Percentiles rank a stretch among this genome's conserved stretches.
Evolutionary conservation across 2,797 vertebrate genomes (phyloP).

Genomic region (Microctenopoma steveboyesi): DNA sequence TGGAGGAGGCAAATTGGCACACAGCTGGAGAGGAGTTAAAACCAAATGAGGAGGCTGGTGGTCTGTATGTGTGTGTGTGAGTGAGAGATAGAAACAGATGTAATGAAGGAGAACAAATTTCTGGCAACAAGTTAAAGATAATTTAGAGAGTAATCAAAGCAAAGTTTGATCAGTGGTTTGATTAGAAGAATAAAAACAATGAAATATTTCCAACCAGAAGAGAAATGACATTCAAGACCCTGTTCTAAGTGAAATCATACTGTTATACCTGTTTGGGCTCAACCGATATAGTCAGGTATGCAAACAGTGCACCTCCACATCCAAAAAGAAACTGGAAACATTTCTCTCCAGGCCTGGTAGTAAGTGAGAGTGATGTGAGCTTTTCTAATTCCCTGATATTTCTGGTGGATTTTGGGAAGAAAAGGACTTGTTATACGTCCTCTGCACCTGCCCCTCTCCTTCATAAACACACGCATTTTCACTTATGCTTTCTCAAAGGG

Average conservation of each 20-base stretch:
- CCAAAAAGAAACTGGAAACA: conserved; percentile 52
- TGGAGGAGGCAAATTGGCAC: conserved; percentile 74
- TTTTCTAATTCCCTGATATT: conserved; percentile 68
- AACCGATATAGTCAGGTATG: conserved; percentile 1
- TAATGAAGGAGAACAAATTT: conserved; percentile 64
- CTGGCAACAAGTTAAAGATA: conserved; percentile 61
- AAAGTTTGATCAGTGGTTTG: conserved; percentile 9
- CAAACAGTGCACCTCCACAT: conserved; percentile 6
- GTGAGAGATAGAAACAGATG: conserved; percentile 56
- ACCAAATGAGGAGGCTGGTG: conserved; percentile 63
- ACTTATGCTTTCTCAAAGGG: conserved; percentile 34
- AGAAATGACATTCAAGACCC: conserved; percentile 14
- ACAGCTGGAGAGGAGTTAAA: conserved; percentile 74
- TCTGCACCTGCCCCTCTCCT: conserved; percentile 69
- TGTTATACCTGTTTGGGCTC: conserved; percentile 34
- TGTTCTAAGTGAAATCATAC: conserved; percentile 25
- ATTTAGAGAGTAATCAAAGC: conserved; percentile 61
- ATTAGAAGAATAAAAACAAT: conserved; percentile 9
- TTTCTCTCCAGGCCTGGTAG: conserved; percentile 60
- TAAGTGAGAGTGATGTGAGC: conserved; percentile 77
- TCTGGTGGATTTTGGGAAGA: conserved; percentile 66
- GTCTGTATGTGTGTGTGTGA: conserved; percentile 32
- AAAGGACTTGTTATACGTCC: conserved; percentile 63
- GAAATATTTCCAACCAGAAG: conserved; percentile 42
- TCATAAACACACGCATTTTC: conserved; percentile 49